Conservation (phyloP, 1,140 invertebrate genomes). For the Neodiprion fabricii region DNA sequence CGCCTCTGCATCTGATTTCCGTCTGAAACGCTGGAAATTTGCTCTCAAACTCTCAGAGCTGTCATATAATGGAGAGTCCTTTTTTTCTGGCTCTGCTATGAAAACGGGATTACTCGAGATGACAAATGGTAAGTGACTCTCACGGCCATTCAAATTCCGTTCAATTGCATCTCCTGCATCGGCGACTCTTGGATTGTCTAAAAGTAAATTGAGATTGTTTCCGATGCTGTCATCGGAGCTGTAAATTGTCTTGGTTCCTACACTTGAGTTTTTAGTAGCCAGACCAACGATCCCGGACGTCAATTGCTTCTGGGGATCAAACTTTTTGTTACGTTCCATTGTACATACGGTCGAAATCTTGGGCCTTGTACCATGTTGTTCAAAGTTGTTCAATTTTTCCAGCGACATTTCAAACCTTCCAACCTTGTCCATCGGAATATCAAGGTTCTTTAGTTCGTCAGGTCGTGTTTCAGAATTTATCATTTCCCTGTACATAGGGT, state of each 20-base stretch:
- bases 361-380: slow-evolving; percentile 43
- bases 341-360: slow-evolving; percentile 41
- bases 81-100: slow-evolving; percentile 43
- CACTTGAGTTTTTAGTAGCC: slow-evolving; percentile 31
- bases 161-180: slow-evolving; percentile 41
- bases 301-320: slow-evolving; percentile 36
- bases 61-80: slow-evolving; percentile 47
- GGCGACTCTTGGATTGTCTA: slow-evolving; percentile 37
- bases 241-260: slow-evolving; percentile 26
- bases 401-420: slow-evolving; percentile 33
- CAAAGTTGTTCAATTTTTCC: slow-evolving; percentile 35
- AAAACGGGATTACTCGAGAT: slow-evolving; percentile 58
- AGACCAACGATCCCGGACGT: slow-evolving; percentile 32
- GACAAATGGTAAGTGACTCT: slow-evolving; percentile 47
- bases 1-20: slow-evolving; percentile 49
- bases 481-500: neutral
- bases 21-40: slow-evolving; percentile 46
- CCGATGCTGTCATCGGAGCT: slow-evolving; percentile 43
- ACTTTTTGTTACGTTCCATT: slow-evolving; percentile 39
- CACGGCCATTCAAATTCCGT: slow-evolving; percentile 51
- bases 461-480: neutral
- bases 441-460: slow-evolving; percentile 1
- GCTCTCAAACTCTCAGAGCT: slow-evolving; percentile 48
- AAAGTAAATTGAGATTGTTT: slow-evolving; percentile 30
- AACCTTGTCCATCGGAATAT: slow-evolving; percentile 27